Percentiles rank a stretch among this genome's conserved stretches.
These are phyloP conservation scores for Zosterops japonicus DNA, from an alignment of 2,113 vertebrate species.

Conservation along the genomic window DNA sequence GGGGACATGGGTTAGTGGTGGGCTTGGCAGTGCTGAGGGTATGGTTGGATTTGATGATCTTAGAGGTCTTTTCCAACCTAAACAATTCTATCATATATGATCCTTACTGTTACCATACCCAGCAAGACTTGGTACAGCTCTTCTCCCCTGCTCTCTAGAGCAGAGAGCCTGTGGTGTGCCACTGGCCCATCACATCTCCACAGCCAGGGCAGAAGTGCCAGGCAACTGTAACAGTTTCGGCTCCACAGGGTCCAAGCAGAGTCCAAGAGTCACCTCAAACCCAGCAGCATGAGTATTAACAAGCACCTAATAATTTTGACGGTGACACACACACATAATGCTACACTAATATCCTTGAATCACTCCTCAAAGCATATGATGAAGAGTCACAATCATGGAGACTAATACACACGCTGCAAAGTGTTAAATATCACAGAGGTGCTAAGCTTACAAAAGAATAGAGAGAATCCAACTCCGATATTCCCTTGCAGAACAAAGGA, in stretches of 20 bases:
- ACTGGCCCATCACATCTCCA: fast-evolving
- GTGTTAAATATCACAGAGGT: background rate
- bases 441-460: background rate
- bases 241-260: background rate
- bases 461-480: background rate
- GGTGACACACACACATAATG: background rate
- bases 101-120: background rate
- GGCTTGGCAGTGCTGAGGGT: background rate
- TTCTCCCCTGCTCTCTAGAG: fast-evolving
- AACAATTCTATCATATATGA: background rate
- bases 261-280: background rate
- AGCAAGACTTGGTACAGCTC: background rate
- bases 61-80: background rate
- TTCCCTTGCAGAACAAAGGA: background rate
- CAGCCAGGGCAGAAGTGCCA: background rate
- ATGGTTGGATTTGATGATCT: background rate
- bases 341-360: background rate
- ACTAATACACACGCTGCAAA: fast-evolving
- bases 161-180: background rate
- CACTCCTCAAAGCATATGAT: background rate
- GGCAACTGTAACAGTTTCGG: background rate
- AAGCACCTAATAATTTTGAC: background rate
- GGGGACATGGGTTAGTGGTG: background rate
- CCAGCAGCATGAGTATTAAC: background rate
- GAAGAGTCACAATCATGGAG: background rate